Base-by-base conservation (phyloP, 2,888 invertebrate genomes). In the Operophtera brumata region DNA sequence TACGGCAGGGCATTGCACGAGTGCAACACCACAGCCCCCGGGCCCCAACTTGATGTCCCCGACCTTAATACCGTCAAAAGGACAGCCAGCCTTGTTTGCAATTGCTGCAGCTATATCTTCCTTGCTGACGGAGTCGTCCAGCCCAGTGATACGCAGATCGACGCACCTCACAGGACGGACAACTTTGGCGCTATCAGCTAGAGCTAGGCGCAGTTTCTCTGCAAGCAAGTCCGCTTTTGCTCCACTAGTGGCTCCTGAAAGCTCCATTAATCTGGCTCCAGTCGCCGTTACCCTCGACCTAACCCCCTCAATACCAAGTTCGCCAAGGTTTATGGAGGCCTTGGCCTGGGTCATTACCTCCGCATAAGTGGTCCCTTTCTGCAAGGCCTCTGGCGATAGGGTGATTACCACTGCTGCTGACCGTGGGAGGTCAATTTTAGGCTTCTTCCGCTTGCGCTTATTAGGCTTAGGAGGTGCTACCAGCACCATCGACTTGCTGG, bases 331-430 rank as follows among this genome's bases (percentile, higher is more conserved):
- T 0, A 62, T 47, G 0, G 37, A 39, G 0, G n/a, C 10, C 37
- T 44, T 61, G 0, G 63, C 62, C 34, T 48, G 14, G 0, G 39
- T 1, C 9, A 66, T 5, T 0, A 55, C 41, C 0, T 47, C 25
- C 0, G 51, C 47, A 8, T 62, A 64, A 0, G 57, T 46, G 0
- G 47, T 11, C 0, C 63, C 64, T 0, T 9, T 41, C 7, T 55
- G 44, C 12, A 32, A 14, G 0, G 55, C 66, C 9, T 28, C 58
- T 2, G 59, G 56, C 39, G 36, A 45, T 7, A 65, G 28, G 0
- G 57, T 54, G 0, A 66, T 40, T 5, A 58, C 41, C 4, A 65
- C 54, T 6, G 62, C 64, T 1, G 61, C 14, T 0, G 62, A 46
- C 0, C 36, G 34, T 1, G 64, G 63, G 2, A n/a, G 34, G 4